A percentile compares a stretch with the other conserved stretches of the same genome.
phyloP scores from a whole-genome alignment of 2,113 vertebrate genomes.

The Calidris pygmaea region DNA sequence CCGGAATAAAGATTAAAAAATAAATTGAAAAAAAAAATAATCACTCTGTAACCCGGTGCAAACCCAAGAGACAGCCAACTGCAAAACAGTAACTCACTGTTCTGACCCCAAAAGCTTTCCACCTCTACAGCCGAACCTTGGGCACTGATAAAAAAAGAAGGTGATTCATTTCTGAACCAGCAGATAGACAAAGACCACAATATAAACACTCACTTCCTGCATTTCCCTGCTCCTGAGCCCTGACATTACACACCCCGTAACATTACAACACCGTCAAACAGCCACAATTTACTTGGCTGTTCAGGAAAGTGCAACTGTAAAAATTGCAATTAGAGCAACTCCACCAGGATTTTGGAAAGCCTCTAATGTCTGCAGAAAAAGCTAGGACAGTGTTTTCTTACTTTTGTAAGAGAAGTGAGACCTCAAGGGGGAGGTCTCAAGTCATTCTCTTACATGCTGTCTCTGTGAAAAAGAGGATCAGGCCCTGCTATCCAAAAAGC shows the following conservation, averaged over 20 bases:
- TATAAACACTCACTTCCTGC: slow-evolving; percentile 59
- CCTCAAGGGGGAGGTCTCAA: neutral
- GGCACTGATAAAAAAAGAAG: slow-evolving; percentile 34
- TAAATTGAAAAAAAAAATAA: neutral
- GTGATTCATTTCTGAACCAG: slow-evolving; percentile 36
- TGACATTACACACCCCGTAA: slow-evolving; percentile 25
- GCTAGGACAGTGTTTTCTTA: neutral
- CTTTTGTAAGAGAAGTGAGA: neutral
- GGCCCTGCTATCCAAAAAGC: neutral
- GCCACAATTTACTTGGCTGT: neutral
- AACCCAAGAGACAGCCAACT: neutral
- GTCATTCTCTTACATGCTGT: neutral
- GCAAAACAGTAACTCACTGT: neutral
- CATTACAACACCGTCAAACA: neutral
- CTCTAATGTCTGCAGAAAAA: neutral
- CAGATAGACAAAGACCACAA: slow-evolving; percentile 9
- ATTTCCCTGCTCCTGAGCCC: neutral
- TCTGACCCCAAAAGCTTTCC: neutral
- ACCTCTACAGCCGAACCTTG: neutral
- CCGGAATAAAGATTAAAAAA: slow-evolving; percentile 10
- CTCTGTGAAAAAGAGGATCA: neutral
- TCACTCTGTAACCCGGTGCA: neutral
- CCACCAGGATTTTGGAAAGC: neutral
- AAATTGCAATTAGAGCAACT: neutral
- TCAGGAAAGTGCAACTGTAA: neutral